phyloP scores from a whole-genome alignment of 2,797 vertebrate species.

The Coregonus ussuriensis region DNA sequence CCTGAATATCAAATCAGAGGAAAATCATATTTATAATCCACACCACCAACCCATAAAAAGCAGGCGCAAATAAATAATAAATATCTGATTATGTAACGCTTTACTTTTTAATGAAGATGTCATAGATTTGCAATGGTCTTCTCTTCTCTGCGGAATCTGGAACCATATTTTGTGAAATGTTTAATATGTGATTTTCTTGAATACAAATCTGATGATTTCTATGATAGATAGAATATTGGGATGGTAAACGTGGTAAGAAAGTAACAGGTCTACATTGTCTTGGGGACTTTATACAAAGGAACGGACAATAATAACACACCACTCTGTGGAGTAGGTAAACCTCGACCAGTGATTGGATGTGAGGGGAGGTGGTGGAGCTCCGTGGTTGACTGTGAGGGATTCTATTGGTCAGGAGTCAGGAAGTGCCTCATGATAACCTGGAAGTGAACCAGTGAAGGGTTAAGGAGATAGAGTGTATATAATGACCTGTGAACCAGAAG shows the following conservation, averaged over 20 bases:
- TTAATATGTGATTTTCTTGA: neutral
- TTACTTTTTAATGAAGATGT: constrained; percentile 2
- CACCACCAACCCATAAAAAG: constrained; percentile 10
- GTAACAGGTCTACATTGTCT: neutral
- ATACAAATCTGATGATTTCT: neutral
- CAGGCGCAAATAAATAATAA: constrained; percentile 8
- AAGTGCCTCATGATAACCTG: neutral
- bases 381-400: constrained; percentile 10
- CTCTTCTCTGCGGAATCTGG: neutral
- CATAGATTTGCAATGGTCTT: neutral
- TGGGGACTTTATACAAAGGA: neutral
- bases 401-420: constrained; percentile 7
- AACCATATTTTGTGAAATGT: neutral
- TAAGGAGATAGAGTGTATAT: too few species aligned
- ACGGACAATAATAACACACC: neutral
- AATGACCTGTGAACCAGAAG: too few species aligned
- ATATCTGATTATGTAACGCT: constrained; percentile 7
- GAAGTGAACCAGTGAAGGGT: constrained; percentile 12
- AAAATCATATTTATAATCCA: constrained; percentile 25
- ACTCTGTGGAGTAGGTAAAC: neutral
- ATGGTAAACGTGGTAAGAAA: neutral
- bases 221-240: neutral
- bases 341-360: constrained; percentile 18
- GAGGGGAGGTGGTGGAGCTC: constrained; percentile 18
- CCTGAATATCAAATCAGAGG: constrained; percentile 31